Base-by-base conservation (phyloP, 2,797 vertebrate genomes). In the Sebastes flavidus region DNA sequence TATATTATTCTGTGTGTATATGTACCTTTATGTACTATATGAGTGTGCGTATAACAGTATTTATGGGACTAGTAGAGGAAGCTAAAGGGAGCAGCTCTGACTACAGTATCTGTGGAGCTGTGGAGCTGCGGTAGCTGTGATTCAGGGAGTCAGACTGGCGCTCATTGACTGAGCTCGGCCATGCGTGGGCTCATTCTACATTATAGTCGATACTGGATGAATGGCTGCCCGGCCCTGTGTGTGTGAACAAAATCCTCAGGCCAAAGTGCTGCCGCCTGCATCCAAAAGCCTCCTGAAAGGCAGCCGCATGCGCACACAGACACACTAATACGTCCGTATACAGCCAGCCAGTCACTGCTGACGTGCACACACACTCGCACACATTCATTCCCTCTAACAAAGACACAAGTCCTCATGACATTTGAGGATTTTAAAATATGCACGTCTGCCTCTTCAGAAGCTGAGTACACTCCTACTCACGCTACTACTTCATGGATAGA, bases 181-280 rank as follows among this genome's bases (percentile, higher is more conserved):
- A 90, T 87, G 91, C 81, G 83, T 89, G 83, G 85, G 87, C 68
- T 85, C 84, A 91, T 87, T 92, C 84, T 83, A 82, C 88, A 90
- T 87, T 87, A 78, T 78, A 86, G 89, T 92, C 89, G 74, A 87
- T 90, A 86, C 83, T 87, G 90, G 81, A 89, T 90, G 89, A 92
- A 91, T 77, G 46, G 46, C 46, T 49, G 85, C 85, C 85, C 80
- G 78, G 68, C 82, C 36, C 83, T 66, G 85, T 84, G 83, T 88
- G 80, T 88, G 80, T 22, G 69, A 69, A 80, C 80, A 69, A 87
- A 82, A 82, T 80, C 87, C 81, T 72, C 65, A 20, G 80, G 82
- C 85, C 71, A 87, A 71, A 87, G 82, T 80, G 78, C 82, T 84
- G 75, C 83, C 89, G 82, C 84, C 72, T 83, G 73, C 80, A 75